A percentile compares a stretch with the other conserved stretches of the same genome.
phyloP scores from a whole-genome alignment of 2,113 vertebrate genomes.

The Psilopsiagon aymara region DNA sequence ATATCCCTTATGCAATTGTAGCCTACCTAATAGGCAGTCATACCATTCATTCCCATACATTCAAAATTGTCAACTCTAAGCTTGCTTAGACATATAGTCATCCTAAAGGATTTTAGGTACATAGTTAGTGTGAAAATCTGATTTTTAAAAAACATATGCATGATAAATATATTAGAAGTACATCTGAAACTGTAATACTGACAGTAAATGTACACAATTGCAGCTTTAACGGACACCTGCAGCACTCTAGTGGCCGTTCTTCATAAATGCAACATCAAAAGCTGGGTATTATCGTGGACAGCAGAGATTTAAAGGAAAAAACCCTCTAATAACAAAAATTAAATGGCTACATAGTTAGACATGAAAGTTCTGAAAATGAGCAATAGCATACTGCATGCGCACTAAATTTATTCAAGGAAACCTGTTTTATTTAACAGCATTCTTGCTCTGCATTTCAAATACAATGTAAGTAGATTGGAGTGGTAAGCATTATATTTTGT shows the following conservation, averaged over 20 bases:
- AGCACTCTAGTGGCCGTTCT: constrained; percentile 84
- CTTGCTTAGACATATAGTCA: background rate
- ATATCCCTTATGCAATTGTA: background rate
- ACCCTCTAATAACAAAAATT: background rate
- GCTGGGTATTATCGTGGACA: background rate
- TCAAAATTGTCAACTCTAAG: background rate
- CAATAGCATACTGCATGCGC: background rate
- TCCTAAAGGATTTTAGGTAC: background rate
- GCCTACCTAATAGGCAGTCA: background rate
- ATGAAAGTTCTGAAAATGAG: background rate
- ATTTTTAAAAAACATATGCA: background rate
- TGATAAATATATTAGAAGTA: background rate
- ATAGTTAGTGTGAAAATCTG: background rate
- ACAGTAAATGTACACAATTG: background rate
- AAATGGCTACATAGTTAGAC: background rate
- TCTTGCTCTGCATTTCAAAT: background rate
- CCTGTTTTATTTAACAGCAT: background rate
- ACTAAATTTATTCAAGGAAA: constrained; percentile 20
- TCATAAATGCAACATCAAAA: constrained; percentile 70
- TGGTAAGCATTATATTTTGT: background rate
- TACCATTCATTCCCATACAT: background rate
- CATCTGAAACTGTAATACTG: background rate
- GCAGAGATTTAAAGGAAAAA: background rate
- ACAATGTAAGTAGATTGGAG: background rate
- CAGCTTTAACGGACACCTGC: constrained; percentile 70